phyloP scores from a whole-genome alignment of 2,113 vertebrate genomes.

The Bostrychus sinensis region DNA sequence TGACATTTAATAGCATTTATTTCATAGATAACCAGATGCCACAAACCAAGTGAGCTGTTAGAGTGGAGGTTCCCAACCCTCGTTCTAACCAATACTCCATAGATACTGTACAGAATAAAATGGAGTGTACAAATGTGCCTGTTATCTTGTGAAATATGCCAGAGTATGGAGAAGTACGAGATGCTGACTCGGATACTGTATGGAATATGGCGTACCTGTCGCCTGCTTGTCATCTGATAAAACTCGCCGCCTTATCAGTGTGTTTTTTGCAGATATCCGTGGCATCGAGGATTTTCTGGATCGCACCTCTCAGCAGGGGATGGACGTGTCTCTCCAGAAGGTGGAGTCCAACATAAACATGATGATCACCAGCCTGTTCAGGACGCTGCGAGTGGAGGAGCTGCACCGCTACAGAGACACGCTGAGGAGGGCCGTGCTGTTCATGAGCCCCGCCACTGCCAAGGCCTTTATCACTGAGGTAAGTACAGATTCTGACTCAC shows the following conservation, averaged over 20 bases:
- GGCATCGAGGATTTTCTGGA: slow-evolving; percentile 98
- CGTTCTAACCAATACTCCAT: no score
- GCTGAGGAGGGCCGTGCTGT: slow-evolving; percentile 90
- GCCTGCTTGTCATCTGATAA: neutral
- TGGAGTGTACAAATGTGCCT: neutral
- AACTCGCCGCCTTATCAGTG: slow-evolving; percentile 8
- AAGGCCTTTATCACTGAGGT: slow-evolving; percentile 98
- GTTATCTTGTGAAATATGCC: neutral
- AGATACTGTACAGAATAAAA: neutral
- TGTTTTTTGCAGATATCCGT: slow-evolving; percentile 86
- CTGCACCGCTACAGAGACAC: slow-evolving; percentile 96
- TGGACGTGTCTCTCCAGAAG: slow-evolving; percentile 99
- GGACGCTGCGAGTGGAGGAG: slow-evolving; percentile 95
- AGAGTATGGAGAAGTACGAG: neutral
- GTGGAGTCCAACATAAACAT: slow-evolving; percentile 98
- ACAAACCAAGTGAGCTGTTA: no score
- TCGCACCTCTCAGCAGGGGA: slow-evolving; percentile 95
- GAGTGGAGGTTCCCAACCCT: no score
- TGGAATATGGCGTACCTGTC: neutral
- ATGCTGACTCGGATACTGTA: neutral
- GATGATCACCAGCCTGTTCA: slow-evolving; percentile 97
- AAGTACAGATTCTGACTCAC: slow-evolving; percentile 26
- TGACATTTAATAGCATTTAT: no score
- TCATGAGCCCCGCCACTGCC: slow-evolving; percentile 95
- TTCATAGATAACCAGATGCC: no score